Conservation (phyloP, 2,113 vertebrate genomes). For the Engystomops pustulosus region DNA sequence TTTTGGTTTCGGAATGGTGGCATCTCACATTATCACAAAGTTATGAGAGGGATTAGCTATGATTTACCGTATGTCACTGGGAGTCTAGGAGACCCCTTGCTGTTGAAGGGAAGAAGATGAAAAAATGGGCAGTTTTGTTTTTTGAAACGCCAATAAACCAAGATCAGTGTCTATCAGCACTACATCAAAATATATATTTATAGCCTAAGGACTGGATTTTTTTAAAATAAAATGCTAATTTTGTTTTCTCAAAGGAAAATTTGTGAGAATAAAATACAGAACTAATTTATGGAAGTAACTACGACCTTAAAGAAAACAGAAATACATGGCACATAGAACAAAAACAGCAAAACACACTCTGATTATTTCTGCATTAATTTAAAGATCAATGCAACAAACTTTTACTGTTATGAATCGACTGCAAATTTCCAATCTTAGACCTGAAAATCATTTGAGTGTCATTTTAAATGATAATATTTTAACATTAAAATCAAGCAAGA, state of each 20-base stretch:
- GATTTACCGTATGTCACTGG: too few species aligned
- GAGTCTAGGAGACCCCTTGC: too few species aligned
- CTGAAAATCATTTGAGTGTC: not conserved
- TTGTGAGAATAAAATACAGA: not conserved
- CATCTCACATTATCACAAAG: too few species aligned
- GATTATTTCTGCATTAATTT: not conserved
- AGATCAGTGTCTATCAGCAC: too few species aligned
- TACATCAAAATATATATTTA: too few species aligned
- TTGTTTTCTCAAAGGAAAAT: not conserved
- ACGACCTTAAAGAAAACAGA: not conserved
- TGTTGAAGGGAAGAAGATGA: too few species aligned
- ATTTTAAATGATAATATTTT: conserved; percentile 9
- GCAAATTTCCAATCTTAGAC: not conserved
- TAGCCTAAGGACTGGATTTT: too few species aligned
- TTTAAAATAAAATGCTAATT: not conserved
- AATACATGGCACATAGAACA: not conserved
- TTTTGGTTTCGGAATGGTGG: too few species aligned
- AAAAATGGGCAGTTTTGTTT: too few species aligned
- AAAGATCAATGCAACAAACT: not conserved
- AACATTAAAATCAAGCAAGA: not conserved
- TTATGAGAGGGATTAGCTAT: too few species aligned
- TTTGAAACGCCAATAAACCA: too few species aligned
- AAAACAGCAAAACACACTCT: not conserved
- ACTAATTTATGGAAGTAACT: not conserved
- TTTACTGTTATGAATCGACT: not conserved